Conservation (phyloP, 2,888 invertebrate species). For the Phyllotreta striolata region DNA sequence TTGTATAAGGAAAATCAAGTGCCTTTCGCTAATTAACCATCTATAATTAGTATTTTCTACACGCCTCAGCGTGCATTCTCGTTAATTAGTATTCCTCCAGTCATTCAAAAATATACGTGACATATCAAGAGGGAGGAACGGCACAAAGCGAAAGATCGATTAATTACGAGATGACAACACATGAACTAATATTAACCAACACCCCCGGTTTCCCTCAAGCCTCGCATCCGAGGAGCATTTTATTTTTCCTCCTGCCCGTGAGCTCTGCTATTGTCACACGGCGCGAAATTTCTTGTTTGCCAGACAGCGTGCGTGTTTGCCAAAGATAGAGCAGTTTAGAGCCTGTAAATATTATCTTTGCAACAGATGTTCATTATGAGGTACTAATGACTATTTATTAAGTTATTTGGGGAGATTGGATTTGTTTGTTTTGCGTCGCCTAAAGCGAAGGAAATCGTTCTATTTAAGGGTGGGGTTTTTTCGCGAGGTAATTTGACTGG, state of each 20-base stretch:
- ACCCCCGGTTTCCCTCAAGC: background rate
- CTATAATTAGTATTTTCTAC: no score
- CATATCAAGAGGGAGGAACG: constrained; percentile 5
- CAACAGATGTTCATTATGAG: constrained; percentile 10
- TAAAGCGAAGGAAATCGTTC: no score
- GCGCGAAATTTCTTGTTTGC: constrained; percentile 21
- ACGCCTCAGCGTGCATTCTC: no score
- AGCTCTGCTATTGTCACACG: constrained; percentile 11
- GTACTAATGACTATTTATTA: no score
- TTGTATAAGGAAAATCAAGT: no score
- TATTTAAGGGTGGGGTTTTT: no score
- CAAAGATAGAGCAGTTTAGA: constrained; percentile 9
- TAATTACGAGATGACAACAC: constrained; percentile 25
- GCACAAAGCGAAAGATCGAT: constrained; percentile 19
- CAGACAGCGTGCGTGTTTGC: constrained; percentile 11
- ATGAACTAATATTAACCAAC: constrained; percentile 14
- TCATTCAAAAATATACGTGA: background rate
- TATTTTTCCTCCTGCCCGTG: background rate
- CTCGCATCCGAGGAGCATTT: no score
- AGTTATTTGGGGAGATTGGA: no score
- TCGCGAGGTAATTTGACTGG: no score
- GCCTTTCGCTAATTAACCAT: no score
- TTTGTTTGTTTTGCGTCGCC: no score
- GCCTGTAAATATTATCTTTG: constrained; percentile 18
- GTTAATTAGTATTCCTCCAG: no score